phyloP scores from a whole-genome alignment of 2,797 vertebrate species.

The Hypotaenidia okinawae region DNA sequence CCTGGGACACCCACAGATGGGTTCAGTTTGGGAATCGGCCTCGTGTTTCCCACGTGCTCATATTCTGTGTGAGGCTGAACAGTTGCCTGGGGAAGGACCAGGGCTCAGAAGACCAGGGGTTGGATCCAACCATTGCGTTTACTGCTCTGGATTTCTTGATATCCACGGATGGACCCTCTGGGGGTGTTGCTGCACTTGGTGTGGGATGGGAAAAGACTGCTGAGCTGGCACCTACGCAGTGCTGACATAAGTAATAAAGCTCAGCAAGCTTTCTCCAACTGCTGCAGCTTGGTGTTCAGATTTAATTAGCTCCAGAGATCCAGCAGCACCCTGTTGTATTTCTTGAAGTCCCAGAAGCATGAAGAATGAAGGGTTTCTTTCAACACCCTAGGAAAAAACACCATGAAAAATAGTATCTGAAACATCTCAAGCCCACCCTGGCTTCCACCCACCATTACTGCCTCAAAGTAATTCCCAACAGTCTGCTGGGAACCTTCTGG shows the following conservation, averaged over 20 bases:
- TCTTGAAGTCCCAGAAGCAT: background rate
- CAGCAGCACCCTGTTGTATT: background rate
- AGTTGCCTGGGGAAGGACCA: background rate
- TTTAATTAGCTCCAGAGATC: slow-evolving; percentile 47
- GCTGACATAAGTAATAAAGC: background rate
- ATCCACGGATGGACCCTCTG: background rate
- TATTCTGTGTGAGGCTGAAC: background rate
- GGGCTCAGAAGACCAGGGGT: background rate
- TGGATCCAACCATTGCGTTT: background rate
- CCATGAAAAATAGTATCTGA: background rate
- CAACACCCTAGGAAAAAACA: background rate
- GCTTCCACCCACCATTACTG: background rate
- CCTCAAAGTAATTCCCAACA: background rate
- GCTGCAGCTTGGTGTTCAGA: background rate
- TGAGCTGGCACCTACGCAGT: background rate
- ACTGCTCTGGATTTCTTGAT: background rate
- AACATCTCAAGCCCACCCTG: background rate
- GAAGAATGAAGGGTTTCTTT: background rate
- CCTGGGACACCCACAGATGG: background rate
- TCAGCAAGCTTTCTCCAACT: background rate
- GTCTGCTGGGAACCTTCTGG: background rate
- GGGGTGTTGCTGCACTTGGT: background rate
- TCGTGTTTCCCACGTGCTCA: background rate
- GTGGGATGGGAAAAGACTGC: background rate
- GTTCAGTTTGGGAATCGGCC: background rate